Base-by-base conservation (phyloP, 2,797 vertebrate genomes). In the Oceanodroma leucorhoa region DNA sequence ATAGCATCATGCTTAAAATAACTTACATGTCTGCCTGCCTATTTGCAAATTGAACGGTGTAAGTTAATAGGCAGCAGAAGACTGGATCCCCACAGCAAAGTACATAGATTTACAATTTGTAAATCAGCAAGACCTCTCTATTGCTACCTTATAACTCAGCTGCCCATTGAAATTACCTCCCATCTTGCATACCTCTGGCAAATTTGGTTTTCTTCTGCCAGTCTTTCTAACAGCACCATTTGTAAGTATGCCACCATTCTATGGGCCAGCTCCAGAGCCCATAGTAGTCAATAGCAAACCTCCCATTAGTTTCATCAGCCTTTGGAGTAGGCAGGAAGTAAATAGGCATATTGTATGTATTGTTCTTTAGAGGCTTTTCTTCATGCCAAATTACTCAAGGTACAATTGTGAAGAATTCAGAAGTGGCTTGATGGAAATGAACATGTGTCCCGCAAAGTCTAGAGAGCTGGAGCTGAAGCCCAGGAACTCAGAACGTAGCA, bases 51-150 rank as follows among this genome's bases (percentile, higher is more conserved):
- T 3, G 29, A 90, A 70, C 10, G 0, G 32, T 55, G 24, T 36
- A 40, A 89, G 36, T 51, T 89, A 75, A 89, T n/a, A 83, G 34
- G 75, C 45, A 78, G 62, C 46, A 84, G 78, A 94, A 93, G 51
- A 60, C 57, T 32, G 40, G 2, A 29, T 84, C 65, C 66, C 61
- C 58, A 48, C 66, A 72, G 70, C 58, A 79, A 78, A 91, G 21
- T 20, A 36, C 60, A 36, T 29, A 85, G 46, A 89, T 78, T 71
- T 81, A 48, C 57, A 78, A 27, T 41, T 75, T 48, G 34, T 73
- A 94, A 72, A 94, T 75, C 78, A 94, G 50, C 29, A 76, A 79
- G 29, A 65, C 46, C 18, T 82, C 78, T 84, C 80, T 75, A 15
- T 14, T 73, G 21, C 45, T 89, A 21, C 38, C 65, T 88, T 53